Conservation (phyloP, 2,797 vertebrate species). For the Remorina albescens region DNA sequence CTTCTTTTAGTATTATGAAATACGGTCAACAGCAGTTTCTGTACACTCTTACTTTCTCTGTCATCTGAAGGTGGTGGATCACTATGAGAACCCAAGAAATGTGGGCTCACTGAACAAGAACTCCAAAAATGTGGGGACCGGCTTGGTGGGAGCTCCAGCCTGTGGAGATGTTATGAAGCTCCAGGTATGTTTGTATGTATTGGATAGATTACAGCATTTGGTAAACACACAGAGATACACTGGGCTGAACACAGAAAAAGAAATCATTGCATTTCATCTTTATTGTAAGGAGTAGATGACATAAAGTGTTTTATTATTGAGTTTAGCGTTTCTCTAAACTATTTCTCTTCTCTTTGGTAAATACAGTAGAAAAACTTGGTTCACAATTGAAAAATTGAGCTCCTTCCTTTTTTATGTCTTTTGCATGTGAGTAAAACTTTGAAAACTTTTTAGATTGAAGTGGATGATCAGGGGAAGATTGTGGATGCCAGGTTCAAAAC, state of each 20-base stretch:
- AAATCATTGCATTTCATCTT: not conserved
- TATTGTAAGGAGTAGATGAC: not conserved
- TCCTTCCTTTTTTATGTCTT: rapidly evolving
- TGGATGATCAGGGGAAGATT: slow-evolving; percentile 93
- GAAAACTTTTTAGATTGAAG: slow-evolving; percentile 87
- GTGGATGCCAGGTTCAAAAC: slow-evolving; percentile 96
- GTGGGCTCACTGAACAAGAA: slow-evolving; percentile 94
- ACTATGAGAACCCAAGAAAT: slow-evolving; percentile 98
- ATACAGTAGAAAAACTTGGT: too few relatives aligned
- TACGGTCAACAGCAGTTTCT: not conserved
- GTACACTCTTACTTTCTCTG: not conserved
- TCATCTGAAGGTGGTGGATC: slow-evolving; percentile 91
- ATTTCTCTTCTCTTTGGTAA: too few relatives aligned
- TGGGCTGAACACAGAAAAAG: not conserved
- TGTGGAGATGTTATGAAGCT: slow-evolving; percentile 99
- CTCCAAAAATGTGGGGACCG: slow-evolving; percentile 94
- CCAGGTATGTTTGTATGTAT: slow-evolving; percentile 84
- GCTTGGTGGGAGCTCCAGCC: slow-evolving; percentile 96
- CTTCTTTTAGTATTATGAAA: slow-evolving; percentile 1
- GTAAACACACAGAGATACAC: not conserved
- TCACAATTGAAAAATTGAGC: not conserved
- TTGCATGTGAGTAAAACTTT: slow-evolving; percentile 9
- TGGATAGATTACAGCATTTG: not conserved
- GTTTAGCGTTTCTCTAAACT: too few relatives aligned
- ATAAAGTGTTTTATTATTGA: not conserved